A percentile compares a stretch with the other conserved stretches of the same genome.
phyloP scores from a whole-genome alignment of 2,113 vertebrate genomes.

The Malurus melanocephalus region DNA sequence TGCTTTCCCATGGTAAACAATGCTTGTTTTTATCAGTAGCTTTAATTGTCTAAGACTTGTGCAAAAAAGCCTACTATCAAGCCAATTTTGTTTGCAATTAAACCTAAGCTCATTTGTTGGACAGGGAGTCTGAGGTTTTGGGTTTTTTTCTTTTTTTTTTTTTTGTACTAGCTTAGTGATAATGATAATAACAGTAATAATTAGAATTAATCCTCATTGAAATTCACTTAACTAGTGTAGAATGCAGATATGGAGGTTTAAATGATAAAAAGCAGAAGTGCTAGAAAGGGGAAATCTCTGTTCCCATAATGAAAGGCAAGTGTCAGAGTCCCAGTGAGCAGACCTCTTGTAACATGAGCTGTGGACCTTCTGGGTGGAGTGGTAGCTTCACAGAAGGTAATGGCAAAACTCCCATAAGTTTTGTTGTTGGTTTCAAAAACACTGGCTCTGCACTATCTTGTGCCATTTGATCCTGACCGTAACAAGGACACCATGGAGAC shows the following conservation, averaged over 20 bases:
- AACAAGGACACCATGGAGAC: not conserved
- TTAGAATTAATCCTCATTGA: not conserved
- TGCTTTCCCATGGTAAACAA: not conserved
- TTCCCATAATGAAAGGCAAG: not conserved
- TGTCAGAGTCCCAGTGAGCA: not conserved
- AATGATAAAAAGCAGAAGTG: not conserved
- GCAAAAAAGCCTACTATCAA: not conserved
- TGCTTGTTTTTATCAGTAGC: not conserved
- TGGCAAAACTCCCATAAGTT: not conserved
- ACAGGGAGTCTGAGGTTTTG: not conserved
- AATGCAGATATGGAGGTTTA: not conserved
- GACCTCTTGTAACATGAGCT: not conserved
- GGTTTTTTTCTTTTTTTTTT: not conserved
- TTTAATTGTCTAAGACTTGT: not conserved
- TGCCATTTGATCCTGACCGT: not conserved
- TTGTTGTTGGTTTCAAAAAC: not conserved
- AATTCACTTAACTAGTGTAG: not conserved
- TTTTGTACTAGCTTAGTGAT: not conserved
- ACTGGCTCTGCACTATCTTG: not conserved
- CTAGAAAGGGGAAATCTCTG: not conserved
- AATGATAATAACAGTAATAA: not conserved
- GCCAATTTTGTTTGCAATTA: not conserved
- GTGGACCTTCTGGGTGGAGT: not conserved
- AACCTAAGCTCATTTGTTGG: not conserved
- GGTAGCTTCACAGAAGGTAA: not conserved